Percentiles rank a stretch among this genome's conserved stretches.
Evolutionary conservation across 2,888 invertebrate genomes (phyloP).

Genomic region (Chymomyza caudatula): DNA sequence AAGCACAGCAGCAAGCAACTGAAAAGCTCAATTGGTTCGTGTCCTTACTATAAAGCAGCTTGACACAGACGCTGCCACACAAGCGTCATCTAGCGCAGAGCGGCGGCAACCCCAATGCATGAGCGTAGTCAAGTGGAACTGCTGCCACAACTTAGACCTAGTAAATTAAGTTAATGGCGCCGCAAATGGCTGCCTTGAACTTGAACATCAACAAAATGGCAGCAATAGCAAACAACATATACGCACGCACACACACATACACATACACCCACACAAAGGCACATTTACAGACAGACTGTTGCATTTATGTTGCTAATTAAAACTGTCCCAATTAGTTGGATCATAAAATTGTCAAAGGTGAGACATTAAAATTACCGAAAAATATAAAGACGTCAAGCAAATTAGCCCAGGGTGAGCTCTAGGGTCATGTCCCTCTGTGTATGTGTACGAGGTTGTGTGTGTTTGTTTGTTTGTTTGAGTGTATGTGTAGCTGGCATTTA

Average conservation of each 20-base stretch:
- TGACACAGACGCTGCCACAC: neutral
- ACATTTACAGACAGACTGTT: neutral
- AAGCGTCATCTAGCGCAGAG: neutral
- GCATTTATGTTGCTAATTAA: neutral
- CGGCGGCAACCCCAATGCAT: neutral
- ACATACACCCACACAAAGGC: neutral
- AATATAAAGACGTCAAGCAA: neutral
- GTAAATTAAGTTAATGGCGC: neutral
- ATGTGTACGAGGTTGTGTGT: constrained; percentile 22
- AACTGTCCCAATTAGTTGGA: neutral
- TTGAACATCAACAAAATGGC: neutral
- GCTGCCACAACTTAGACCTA: no score
- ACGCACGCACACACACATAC: neutral
- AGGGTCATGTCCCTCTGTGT: neutral
- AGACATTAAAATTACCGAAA: neutral
- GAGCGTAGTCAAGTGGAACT: neutral
- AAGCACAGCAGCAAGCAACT: no score
- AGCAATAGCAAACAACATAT: neutral
- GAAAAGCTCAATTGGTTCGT: neutral
- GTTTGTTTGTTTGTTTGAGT: constrained; percentile 11
- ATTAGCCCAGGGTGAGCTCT: neutral
- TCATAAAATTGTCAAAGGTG: neutral
- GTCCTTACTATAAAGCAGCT: neutral
- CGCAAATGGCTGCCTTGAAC: neutral
- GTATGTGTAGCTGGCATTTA: neutral